Evolutionary conservation across 64 coral and sea anemone species (phyloP).

Genomic region (Montipora capricornis): DNA sequence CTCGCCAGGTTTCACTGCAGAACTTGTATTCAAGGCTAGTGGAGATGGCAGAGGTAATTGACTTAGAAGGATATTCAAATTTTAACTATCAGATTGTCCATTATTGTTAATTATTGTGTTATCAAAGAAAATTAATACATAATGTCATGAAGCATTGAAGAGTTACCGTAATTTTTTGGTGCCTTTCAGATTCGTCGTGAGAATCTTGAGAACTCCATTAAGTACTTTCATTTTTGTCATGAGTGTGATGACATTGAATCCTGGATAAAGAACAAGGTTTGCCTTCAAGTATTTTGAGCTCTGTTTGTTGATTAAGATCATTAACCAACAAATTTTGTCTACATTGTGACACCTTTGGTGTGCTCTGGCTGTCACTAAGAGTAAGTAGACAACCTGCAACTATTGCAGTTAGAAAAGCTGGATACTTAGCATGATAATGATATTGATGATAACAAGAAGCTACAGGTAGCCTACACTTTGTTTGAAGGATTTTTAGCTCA

Average conservation of each 20-base stretch:
- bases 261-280: constrained; percentile 93
- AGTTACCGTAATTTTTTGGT: background rate
- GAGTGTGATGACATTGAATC: constrained; percentile 93
- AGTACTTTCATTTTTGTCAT: constrained; percentile 91
- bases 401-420: no score
- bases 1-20: constrained; percentile 81
- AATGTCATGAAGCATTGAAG: background rate
- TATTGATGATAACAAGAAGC: no score
- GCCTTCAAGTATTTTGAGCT: background rate
- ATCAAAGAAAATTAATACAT: background rate
- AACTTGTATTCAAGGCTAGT: constrained; percentile 87
- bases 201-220: constrained; percentile 86
- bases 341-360: background rate
- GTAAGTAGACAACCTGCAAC: no score
- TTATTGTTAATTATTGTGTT: no score
- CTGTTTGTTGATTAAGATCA: background rate
- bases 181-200: constrained; percentile 60
- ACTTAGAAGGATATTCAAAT: no score
- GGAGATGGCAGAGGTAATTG: constrained; percentile 79
- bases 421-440: no score
- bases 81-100: no score
- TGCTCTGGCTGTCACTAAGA: no score
- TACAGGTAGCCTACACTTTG: no score
- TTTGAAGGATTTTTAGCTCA: no score
- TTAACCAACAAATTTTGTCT: background rate